A percentile compares a stretch with the other conserved stretches of the same genome.
phyloP scores from a whole-genome alignment of 2,113 vertebrate genomes.

The Hypanus sabinus region DNA sequence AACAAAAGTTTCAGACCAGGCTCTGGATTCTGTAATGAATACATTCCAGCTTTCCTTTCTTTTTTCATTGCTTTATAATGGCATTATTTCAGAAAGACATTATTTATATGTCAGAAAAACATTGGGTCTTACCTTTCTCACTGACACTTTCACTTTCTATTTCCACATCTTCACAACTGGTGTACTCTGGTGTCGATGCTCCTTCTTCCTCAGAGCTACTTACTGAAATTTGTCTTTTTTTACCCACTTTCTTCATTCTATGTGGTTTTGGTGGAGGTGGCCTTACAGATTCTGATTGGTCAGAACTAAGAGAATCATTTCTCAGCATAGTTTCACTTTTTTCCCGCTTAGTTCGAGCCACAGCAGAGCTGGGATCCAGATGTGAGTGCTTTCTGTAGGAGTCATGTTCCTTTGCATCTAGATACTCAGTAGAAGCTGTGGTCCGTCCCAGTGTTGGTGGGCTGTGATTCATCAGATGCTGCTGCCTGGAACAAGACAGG shows the following conservation, averaged over 20 bases:
- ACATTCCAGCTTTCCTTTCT: too few relatives aligned
- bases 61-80: too few relatives aligned
- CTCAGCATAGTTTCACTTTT: slow-evolving; percentile 84
- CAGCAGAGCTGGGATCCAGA: slow-evolving; percentile 69
- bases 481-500: slow-evolving; percentile 52
- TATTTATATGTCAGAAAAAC: slow-evolving; percentile 43
- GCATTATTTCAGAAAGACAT: slow-evolving; percentile 27
- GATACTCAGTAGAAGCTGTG: slow-evolving; percentile 53
- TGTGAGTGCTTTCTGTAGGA: slow-evolving; percentile 71
- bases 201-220: slow-evolving; percentile 99
- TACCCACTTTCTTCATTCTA: slow-evolving; percentile 76
- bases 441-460: slow-evolving; percentile 63
- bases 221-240: slow-evolving; percentile 96
- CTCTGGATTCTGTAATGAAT: too few relatives aligned
- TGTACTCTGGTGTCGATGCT: slow-evolving; percentile 96
- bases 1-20: too few relatives aligned
- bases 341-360: slow-evolving; percentile 71
- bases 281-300: slow-evolving; percentile 89
- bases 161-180: slow-evolving; percentile 97
- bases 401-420: slow-evolving; percentile 68
- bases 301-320: slow-evolving; percentile 95
- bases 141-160: slow-evolving; percentile 91
- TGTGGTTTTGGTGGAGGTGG: slow-evolving; percentile 87
- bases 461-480: slow-evolving; percentile 59
- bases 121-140: slow-evolving; percentile 81